Percentiles rank a stretch among this genome's conserved stretches.
These are phyloP conservation scores for Pristionchus exspectatus DNA, from an alignment of 2,888 invertebrate species.

Conservation along the genomic window DNA sequence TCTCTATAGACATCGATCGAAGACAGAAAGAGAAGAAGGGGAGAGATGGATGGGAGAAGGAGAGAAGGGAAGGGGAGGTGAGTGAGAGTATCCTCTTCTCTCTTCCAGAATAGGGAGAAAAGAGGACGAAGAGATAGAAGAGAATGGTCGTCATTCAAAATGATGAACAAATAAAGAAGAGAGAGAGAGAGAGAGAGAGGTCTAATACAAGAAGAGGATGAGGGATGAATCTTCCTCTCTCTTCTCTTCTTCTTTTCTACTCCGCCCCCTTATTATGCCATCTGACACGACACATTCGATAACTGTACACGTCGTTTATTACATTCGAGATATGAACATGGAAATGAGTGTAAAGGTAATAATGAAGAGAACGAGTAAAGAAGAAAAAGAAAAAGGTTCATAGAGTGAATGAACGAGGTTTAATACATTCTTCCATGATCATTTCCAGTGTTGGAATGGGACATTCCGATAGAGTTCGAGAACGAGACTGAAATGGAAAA, in stretches of 20 bases:
- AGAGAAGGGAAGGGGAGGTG: background rate
- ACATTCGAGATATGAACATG: conserved; percentile 2
- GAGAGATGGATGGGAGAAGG: conserved; percentile 14
- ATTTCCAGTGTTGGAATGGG: conserved; percentile 50
- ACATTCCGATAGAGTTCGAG: conserved; percentile 53
- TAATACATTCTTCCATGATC: conserved; percentile 43
- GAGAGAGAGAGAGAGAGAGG: background rate
- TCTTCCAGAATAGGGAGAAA: background rate
- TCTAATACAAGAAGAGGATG: conserved; percentile 43
- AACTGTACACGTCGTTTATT: conserved; percentile 47
- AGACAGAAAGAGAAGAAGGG: conserved; percentile 42
- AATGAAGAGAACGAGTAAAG: background rate
- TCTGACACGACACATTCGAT: conserved; percentile 9
- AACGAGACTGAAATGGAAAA: conserved; percentile 38
- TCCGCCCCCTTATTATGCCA: conserved; percentile 16
- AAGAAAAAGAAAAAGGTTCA: background rate
- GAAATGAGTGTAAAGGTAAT: background rate
- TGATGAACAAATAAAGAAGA: conserved; percentile 51
- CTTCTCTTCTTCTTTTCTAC: background rate
- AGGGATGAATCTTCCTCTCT: conserved; percentile 32
- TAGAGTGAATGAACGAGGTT: conserved; percentile 54
- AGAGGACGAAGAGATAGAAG: conserved; percentile 29
- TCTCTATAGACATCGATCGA: conserved; percentile 44
- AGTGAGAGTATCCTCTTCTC: background rate
- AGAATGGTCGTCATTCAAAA: conserved; percentile 30